Evolutionary conservation across 2,888 invertebrate genomes (phyloP), one percentile per base, ranked within the genome.

Genomic region (Gastrophysa polygoni): DNA sequence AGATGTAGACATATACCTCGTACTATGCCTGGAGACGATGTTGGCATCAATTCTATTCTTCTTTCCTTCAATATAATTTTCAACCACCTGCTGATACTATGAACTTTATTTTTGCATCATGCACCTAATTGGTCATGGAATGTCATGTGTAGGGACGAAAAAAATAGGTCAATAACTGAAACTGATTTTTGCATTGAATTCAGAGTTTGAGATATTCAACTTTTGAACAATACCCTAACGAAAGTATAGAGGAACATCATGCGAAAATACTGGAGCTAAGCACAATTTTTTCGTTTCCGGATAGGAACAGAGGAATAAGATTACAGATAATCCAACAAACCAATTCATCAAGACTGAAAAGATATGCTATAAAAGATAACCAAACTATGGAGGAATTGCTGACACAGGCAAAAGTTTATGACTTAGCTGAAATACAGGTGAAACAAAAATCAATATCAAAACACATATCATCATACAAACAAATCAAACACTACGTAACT

Each of bases 191-290:
- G n/a, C n/a, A n/a, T n/a, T n/a, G n/a, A n/a, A n/a, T n/a, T n/a
- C n/a, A n/a, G 62, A 63, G 54, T 62, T 61, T 38, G 61, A 57
- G 52, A 61, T 61, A 28, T 61, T n/a, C 17, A 61, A 56, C 28
- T 49, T 61, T 34, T 44, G 56, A 61, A 34, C 61, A 61, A 43
- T 6, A 18, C 2, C 5, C 10, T 17, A 20, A 18, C 20, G 57
- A 61, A 49, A 49, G 52, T 8, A 46, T 46, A 11, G 20, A 20
- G 11, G 49, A 57, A 52, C 52, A 44, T 24, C 57, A 61, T 49
- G 57, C 51, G 16, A 48, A 46, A 43, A 44, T 61, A 11, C 44
- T 61, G 16, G 57, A 57, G 52, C 51, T 61, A 1, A 57, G 57
- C 24, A 38, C 56, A n/a, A 57, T 57, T 44, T 61, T 43, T 55